Evolutionary conservation across 1,140 invertebrate genomes (phyloP).

Genomic region (Yoshiicerus persimilis): DNA sequence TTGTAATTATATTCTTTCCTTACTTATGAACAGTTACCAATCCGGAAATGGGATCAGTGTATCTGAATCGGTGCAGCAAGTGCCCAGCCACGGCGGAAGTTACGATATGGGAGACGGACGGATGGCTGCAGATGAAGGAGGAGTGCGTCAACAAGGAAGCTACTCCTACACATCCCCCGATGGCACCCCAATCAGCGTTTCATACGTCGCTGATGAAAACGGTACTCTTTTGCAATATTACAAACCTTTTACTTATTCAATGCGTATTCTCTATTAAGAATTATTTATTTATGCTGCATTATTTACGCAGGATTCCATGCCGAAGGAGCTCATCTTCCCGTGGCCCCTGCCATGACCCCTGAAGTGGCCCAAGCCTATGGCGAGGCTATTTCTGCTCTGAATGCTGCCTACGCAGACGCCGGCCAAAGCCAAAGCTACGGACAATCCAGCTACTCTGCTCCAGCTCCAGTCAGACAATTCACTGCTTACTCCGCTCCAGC

Average conservation of each 20-base stretch:
- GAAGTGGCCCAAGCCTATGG: background rate
- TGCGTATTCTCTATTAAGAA: too few relatives aligned
- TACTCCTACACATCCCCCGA: background rate
- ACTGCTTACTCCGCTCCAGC: too few relatives aligned
- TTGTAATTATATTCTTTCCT: background rate
- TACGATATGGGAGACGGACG: background rate
- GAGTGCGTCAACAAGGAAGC: background rate
- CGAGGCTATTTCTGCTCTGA: too few relatives aligned
- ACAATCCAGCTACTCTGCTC: background rate
- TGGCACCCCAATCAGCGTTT: background rate
- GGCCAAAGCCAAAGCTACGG: too few relatives aligned
- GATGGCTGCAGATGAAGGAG: background rate
- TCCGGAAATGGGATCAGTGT: background rate
- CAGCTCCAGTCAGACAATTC: background rate
- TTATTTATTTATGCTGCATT: too few relatives aligned
- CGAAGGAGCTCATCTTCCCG: background rate
- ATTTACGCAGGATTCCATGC: background rate
- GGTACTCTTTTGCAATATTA: background rate
- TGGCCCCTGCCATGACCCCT: background rate
- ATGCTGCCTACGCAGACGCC: background rate
- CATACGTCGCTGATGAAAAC: background rate
- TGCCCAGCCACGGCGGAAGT: background rate
- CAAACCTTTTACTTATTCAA: too few relatives aligned
- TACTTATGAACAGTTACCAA: background rate
- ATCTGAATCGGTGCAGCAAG: background rate